Percentiles rank a stretch among this genome's conserved stretches.
Conservation (phyloP, 35 echinoderm and acorn worm species). For the Eucidaris tribuloides region DNA sequence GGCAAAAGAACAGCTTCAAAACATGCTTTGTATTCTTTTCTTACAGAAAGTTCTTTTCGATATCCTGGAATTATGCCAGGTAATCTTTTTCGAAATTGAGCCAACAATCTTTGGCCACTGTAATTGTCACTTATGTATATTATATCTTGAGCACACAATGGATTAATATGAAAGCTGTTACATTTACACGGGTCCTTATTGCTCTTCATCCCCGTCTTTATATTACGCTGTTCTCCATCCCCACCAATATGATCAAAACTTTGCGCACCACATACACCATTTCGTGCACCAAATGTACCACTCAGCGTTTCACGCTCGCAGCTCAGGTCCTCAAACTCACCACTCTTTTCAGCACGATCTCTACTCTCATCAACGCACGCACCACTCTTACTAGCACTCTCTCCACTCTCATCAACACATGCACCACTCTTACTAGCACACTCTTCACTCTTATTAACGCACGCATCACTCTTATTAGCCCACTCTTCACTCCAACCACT, state of each 20-base stretch:
- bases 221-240: neutral
- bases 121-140: conserved; percentile 46
- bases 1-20: conserved; percentile 34
- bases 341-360: neutral
- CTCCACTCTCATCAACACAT: too few relatives aligned
- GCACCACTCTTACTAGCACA: neutral
- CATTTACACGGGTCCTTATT: neutral
- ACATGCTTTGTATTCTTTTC: conserved; percentile 9
- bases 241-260: neutral
- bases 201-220: neutral
- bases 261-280: neutral
- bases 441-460: neutral
- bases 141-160: neutral
- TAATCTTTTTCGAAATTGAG: conserved; percentile 5
- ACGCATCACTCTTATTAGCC: too few relatives aligned
- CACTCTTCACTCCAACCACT: too few relatives aligned
- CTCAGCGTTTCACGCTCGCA: neutral
- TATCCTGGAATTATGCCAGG: conserved; percentile 22
- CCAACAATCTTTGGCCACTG: conserved; percentile 29
- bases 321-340: neutral
- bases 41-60: neutral
- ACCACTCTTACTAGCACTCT: too few relatives aligned
- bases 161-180: neutral
- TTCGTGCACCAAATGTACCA: neutral
- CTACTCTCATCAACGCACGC: too few relatives aligned